Base-by-base conservation (phyloP, 1,140 invertebrate genomes). In the Campoletis sonorensis region DNA sequence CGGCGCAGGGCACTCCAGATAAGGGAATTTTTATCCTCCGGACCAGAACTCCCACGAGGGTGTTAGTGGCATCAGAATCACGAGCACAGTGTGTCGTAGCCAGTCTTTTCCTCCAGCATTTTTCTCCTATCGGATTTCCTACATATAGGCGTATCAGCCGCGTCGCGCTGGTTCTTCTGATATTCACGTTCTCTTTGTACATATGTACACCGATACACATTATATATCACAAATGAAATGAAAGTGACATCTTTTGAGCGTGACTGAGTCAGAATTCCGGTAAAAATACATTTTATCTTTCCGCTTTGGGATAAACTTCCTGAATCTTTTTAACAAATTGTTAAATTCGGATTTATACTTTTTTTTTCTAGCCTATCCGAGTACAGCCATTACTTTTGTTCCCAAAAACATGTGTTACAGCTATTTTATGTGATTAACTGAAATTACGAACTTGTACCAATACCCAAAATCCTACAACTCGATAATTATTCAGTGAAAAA, bases 1-100 rank as follows among this genome's bases (percentile, higher is more conserved):
- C 21, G 54, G 61, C 15, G 30, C 30, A 64, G 67, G 27, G 67
- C 26, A 18, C 67, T 70, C 16, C 27, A 33, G 67, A 70, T 70
- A 70, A 70, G 4, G 18, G 30, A 70, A 64, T 27, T 64, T 70
- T 70, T 70, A 70, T 70, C 67, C 27, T 21, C 27, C 30, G 33
- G 67, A 30, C 67, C 67, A 70, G 67, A 70, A 64, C 27, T 30
- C 67, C 67, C 30, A 27, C 67, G 67, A 33, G 67, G 4, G 67
- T 3, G 30, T 18, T n/a, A n/a, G 67, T 30, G 18, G 30, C 26
- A 33, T 33, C 26, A 33, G 15, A 70, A 18, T 21, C 27, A 30
- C n/a, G 30, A 15, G 27, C 30, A n/a, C 67, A 70, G 67, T 33
- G 67, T 33, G 30, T n/a, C 18, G 3, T 30, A 18, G 16, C 13